These are phyloP conservation scores for Mythimna vitellina DNA, from an alignment of 2,888 invertebrate species.

Conservation along the genomic window DNA sequence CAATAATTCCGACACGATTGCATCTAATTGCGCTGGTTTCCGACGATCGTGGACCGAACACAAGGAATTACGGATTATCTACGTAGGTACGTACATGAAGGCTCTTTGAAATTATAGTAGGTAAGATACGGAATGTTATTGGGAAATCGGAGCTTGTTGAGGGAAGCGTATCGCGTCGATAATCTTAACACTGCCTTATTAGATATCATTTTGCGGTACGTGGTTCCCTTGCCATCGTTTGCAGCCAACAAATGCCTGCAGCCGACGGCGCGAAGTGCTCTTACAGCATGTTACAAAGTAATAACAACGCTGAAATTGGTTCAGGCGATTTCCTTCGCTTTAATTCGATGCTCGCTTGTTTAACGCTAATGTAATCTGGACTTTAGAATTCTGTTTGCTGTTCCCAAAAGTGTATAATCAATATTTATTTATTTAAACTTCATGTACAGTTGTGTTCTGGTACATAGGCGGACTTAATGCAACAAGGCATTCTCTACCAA, in stretches of 20 bases:
- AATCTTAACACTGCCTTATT: constrained; percentile 79
- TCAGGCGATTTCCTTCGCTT: constrained; percentile 20
- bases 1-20: constrained; percentile 89
- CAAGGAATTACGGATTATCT: constrained; percentile 80
- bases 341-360: constrained; percentile 27
- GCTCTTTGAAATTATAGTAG: constrained; percentile 65
- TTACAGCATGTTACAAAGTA: constrained; percentile 45
- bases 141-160: constrained; percentile 74
- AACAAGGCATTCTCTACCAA: too few relatives aligned
- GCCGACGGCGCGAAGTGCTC: constrained; percentile 54
- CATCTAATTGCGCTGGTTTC: constrained; percentile 88
- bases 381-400: not conserved
- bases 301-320: constrained; percentile 53
- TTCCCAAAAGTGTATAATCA: not conserved
- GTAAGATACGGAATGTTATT: constrained; percentile 57
- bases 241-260: constrained; percentile 54
- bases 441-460: too few relatives aligned
- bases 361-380: constrained; percentile 14
- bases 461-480: too few relatives aligned
- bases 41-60: constrained; percentile 81
- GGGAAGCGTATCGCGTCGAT: constrained; percentile 76
- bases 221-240: constrained; percentile 73
- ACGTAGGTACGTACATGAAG: constrained; percentile 67
- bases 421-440: too few relatives aligned
- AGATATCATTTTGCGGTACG: constrained; percentile 80